Conservation (phyloP, 2,888 invertebrate species). For the Erebia palarica region DNA sequence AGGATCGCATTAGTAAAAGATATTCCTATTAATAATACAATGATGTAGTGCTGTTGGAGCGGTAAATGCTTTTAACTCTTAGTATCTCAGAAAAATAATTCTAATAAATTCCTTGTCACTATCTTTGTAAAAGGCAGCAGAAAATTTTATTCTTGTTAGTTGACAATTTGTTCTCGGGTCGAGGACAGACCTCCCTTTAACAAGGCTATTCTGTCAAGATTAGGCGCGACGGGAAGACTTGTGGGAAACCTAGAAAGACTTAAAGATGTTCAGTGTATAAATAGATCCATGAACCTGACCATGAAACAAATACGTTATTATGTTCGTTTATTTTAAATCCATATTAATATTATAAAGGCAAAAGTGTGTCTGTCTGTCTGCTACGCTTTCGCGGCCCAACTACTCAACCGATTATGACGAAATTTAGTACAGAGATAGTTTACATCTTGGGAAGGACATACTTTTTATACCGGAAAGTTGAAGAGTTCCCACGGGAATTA, state of each 20-base stretch:
- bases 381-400: too few species aligned
- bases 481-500: too few species aligned
- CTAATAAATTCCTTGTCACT: slow-evolving; percentile 2
- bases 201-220: slow-evolving; percentile 46
- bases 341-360: too few species aligned
- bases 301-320: neutral
- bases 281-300: neutral
- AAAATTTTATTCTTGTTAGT: slow-evolving; percentile 54
- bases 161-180: slow-evolving; percentile 62
- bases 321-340: neutral
- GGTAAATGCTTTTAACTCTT: neutral
- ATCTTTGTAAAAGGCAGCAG: slow-evolving; percentile 2
- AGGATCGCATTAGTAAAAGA: neutral
- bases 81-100: neutral
- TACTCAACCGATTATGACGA: too few species aligned
- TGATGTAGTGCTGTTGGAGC: too few species aligned
- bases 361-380: too few species aligned
- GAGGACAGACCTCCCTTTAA: slow-evolving; percentile 52
- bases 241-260: slow-evolving; percentile 26
- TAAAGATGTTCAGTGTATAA: slow-evolving; percentile 18
- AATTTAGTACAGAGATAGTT: too few species aligned
- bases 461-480: too few species aligned
- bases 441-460: too few species aligned
- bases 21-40: neutral
- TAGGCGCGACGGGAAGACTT: slow-evolving; percentile 27